These are phyloP conservation scores for Lates japonicus DNA, from an alignment of 2,797 vertebrate species.

Conservation along the genomic window DNA sequence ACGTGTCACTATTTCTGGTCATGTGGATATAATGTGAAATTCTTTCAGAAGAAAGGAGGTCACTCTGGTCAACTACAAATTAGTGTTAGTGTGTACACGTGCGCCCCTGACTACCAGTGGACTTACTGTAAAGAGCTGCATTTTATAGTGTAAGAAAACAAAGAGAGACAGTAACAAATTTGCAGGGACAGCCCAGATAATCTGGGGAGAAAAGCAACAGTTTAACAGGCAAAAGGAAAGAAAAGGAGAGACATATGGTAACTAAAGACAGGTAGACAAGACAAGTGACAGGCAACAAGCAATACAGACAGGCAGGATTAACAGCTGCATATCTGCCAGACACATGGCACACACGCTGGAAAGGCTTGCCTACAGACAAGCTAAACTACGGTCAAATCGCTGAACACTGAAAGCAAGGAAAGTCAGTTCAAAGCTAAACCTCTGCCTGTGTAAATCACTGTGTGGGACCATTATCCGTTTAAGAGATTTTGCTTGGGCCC, in stretches of 20 bases:
- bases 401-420: slow-evolving; percentile 53
- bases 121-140: slow-evolving; percentile 2
- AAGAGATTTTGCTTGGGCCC: slow-evolving; percentile 76
- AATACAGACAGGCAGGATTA: slow-evolving; percentile 11
- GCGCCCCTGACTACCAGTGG: background rate
- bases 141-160: slow-evolving; percentile 1
- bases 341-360: background rate
- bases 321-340: background rate
- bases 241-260: slow-evolving; percentile 33
- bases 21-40: background rate
- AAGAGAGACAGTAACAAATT: background rate
- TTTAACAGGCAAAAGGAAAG: slow-evolving; percentile 11
- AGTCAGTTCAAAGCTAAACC: slow-evolving; percentile 76
- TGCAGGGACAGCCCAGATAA: background rate
- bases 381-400: slow-evolving; percentile 38
- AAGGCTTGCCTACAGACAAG: slow-evolving; percentile 18
- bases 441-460: slow-evolving; percentile 72
- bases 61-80: background rate
- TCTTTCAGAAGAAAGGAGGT: background rate
- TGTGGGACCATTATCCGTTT: slow-evolving; percentile 74
- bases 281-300: slow-evolving; percentile 21
- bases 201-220: slow-evolving; percentile 16
- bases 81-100: background rate
- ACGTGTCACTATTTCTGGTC: no score
- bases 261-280: slow-evolving; percentile 30